phyloP scores from a whole-genome alignment of 2,888 invertebrate species.

The Eristalis arbustorum region DNA sequence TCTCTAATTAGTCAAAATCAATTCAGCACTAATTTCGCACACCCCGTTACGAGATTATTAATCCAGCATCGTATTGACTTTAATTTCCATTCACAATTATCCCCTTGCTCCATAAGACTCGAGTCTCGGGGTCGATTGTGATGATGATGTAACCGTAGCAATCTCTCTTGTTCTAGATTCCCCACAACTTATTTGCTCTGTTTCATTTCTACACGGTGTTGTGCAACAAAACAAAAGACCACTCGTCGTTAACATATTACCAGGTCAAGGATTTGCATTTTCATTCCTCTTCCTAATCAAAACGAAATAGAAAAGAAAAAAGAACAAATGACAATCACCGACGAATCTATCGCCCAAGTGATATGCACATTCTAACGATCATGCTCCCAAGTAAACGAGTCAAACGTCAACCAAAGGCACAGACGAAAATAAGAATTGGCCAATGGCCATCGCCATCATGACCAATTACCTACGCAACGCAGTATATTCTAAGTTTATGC shows the following conservation, averaged over 20 bases:
- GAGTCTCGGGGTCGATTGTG: background rate
- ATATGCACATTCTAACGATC: conserved; percentile 59
- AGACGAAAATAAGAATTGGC: conserved; percentile 55
- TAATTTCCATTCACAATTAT: background rate
- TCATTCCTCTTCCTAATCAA: background rate
- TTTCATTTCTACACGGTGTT: background rate
- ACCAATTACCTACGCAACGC: conserved; percentile 45
- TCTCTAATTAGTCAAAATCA: background rate
- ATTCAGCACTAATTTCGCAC: background rate
- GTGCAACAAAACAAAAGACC: conserved; percentile 20
- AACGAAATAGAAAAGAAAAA: background rate
- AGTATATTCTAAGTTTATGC: conserved; percentile 14
- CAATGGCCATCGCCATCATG: conserved; percentile 55
- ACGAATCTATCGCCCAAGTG: conserved; percentile 8
- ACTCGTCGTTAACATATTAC: background rate
- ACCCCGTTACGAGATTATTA: background rate
- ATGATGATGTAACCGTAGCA: conserved; percentile 3
- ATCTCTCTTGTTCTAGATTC: conserved; percentile 1
- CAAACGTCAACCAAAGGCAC: conserved; percentile 38
- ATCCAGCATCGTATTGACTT: background rate
- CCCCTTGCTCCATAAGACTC: background rate
- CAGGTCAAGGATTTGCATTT: conserved; percentile 44
- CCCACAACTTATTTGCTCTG: background rate
- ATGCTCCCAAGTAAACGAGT: conserved; percentile 46
- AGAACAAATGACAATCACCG: background rate